These are phyloP conservation scores for Rafetus swinhoei DNA, from an alignment of 2,113 vertebrate genomes.

Conservation along the genomic window DNA sequence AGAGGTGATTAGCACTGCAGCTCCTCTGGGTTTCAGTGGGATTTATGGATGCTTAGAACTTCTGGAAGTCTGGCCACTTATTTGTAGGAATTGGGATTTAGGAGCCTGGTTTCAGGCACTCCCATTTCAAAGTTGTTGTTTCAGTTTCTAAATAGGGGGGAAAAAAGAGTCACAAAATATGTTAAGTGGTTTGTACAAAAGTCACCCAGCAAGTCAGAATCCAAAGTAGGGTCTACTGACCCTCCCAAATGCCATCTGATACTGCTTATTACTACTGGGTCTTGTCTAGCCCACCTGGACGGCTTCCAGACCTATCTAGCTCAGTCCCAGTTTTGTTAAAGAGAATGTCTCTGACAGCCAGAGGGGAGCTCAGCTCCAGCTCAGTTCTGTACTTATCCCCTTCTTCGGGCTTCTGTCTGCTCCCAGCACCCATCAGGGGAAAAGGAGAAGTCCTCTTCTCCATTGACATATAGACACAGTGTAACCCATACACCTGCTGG, in stretches of 20 bases:
- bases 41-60: constrained; percentile 12
- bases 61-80: constrained; percentile 56
- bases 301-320: background rate
- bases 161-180: background rate
- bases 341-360: background rate
- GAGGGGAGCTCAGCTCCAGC: too few species aligned
- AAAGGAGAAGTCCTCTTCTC: background rate
- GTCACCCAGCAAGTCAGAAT: background rate
- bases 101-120: background rate
- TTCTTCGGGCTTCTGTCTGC: background rate
- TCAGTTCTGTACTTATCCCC: background rate
- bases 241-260: background rate
- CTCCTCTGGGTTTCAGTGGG: constrained; percentile 55
- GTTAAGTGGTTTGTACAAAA: background rate
- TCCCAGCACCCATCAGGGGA: background rate
- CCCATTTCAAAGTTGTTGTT: background rate
- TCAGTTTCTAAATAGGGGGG: background rate
- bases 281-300: background rate
- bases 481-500: too few species aligned
- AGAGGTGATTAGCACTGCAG: constrained; percentile 55
- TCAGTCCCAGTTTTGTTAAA: background rate
- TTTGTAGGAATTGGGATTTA: constrained; percentile 19
- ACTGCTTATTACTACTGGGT: background rate
- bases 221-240: background rate
- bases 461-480: background rate